Base-by-base conservation (phyloP, 2,113 vertebrate species). In the Taurulus bubalis region DNA sequence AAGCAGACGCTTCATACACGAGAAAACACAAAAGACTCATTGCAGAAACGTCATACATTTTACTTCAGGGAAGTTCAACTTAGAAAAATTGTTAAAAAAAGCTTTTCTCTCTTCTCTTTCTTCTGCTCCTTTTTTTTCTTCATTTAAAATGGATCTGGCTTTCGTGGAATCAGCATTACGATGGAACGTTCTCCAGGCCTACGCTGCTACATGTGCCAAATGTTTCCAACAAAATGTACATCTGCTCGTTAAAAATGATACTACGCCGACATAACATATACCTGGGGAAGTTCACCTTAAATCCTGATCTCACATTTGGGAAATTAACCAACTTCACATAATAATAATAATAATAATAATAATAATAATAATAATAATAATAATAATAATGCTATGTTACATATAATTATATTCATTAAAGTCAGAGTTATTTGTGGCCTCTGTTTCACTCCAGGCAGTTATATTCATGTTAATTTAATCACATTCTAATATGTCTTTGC, bases 141-240 rank as follows among this genome's bases (percentile, higher is more conserved):
- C 56, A 24, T 75, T 42, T 28, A 9, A 82, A 82, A 38, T 28
- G 11, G 11, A 22, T 76, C 47, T 51, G 11, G 24, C 26, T 58
- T 59, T 49, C 66, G 38, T 42, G 20, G 58, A 32, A 63, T 14
- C 45, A 47, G 30, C 22, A 6, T 47, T 56, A 58, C 59, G 28
- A 22, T 64, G 26, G 34, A 40, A 51, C 12, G 20, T 51, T 60
- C 51, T 9, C 3, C 34, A 30, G 49, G 3, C 66, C 64, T 63
- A 69, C 45, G 32, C 34, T 55, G 16, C 10, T 22, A 51, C 47
- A 77, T 47, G 22, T 47, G 9, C 24, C 28, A 26, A n/a, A n/a
- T n/a, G n/a, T n/a, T 36, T 28, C 26, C 26, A 24, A 1, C 20
- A 40, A 65, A 26, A 55, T 71, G 34, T 64, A 30, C 7, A 38